Percentiles rank a stretch among this genome's conserved stretches.
phyloP scores from a whole-genome alignment of 2,888 invertebrate species.

The Nomada fabriciana region DNA sequence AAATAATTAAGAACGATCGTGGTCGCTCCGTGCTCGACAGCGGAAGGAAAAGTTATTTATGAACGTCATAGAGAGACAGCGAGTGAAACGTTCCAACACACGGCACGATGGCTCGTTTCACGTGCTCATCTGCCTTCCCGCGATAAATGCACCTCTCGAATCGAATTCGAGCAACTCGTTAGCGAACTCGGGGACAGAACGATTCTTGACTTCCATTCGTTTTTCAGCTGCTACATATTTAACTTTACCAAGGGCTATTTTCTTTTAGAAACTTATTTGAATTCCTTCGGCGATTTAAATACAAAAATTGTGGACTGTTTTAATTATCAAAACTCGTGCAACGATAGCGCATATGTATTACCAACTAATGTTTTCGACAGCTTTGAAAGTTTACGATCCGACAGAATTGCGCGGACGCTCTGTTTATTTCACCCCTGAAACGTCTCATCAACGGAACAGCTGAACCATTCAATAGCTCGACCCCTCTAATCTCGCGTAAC shows the following conservation, averaged over 20 bases:
- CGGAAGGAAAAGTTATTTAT: conserved; percentile 56
- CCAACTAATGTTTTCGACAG: too few relatives aligned
- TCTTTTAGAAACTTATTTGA: too few relatives aligned
- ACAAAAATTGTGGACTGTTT: too few relatives aligned
- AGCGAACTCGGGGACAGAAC: conserved; percentile 7
- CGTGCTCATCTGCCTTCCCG: background rate
- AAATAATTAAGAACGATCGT: conserved; percentile 60
- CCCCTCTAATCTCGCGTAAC: too few relatives aligned
- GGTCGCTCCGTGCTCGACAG: conserved; percentile 19
- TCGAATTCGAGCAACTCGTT: conserved; percentile 27
- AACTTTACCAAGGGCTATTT: too few relatives aligned
- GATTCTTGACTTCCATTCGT: background rate
- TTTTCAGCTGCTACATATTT: background rate
- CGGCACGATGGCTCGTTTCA: conserved; percentile 10
- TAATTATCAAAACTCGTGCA: too few relatives aligned
- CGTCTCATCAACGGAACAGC: background rate
- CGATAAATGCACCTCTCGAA: conserved; percentile 13
- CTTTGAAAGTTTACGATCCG: too few relatives aligned
- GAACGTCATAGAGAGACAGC: conserved; percentile 24
- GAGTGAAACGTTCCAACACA: conserved; percentile 24
- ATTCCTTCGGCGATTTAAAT: too few relatives aligned
- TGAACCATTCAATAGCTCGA: background rate
- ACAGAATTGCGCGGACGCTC: too few relatives aligned
- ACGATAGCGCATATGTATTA: too few relatives aligned
- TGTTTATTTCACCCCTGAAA: background rate